phyloP scores from a whole-genome alignment of 1,140 invertebrate genomes.

The Sarcophaga peregrina region DNA sequence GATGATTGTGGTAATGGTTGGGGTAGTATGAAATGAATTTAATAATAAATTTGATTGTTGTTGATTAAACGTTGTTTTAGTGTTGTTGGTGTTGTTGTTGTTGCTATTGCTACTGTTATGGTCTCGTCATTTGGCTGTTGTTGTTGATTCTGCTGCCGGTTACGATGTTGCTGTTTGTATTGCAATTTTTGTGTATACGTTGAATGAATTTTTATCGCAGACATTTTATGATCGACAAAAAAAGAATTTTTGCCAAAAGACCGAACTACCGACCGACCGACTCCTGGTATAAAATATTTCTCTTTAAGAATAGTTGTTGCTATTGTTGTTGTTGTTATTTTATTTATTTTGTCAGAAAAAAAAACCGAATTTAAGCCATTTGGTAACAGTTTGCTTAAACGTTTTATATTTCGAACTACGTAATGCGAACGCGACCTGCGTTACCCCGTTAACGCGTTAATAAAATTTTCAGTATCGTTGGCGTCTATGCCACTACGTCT shows the following conservation, averaged over 20 bases:
- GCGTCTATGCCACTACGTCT: background rate
- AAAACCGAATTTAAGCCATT: background rate
- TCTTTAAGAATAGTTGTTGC: background rate
- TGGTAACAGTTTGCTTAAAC: background rate
- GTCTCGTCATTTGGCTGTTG: background rate
- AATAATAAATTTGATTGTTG: background rate
- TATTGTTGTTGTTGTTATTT: background rate
- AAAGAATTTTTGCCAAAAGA: background rate
- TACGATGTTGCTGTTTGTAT: slow-evolving; percentile 1
- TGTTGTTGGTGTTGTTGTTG: background rate
- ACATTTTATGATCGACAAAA: slow-evolving; percentile 54
- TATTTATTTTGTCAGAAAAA: too few relatives aligned
- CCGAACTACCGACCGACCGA: background rate
- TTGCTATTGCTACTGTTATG: background rate
- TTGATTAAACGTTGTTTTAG: background rate
- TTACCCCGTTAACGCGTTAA: background rate
- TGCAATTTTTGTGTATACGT: slow-evolving; percentile 53
- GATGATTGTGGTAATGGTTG: background rate
- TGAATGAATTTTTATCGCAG: slow-evolving; percentile 55
- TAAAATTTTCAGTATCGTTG: background rate
- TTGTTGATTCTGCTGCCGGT: background rate
- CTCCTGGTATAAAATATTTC: background rate
- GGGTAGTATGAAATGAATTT: background rate
- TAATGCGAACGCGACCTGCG: background rate
- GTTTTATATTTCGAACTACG: too few relatives aligned